Percentiles rank a stretch among this genome's conserved stretches.
Conservation (phyloP, 1,140 invertebrate genomes). For the Bombus affinis region DNA sequence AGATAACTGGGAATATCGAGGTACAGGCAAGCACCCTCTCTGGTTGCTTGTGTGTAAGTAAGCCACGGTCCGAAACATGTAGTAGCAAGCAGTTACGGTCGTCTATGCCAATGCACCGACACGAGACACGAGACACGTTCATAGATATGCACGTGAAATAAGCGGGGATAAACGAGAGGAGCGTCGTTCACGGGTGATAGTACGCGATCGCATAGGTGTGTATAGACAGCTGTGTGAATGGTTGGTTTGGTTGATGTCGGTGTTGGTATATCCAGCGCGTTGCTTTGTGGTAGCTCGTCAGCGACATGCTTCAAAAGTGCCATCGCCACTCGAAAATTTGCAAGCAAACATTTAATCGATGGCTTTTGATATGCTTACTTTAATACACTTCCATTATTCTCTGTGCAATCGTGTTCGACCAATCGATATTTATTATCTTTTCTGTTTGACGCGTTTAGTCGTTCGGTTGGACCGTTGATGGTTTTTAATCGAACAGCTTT, state of each 20-base stretch:
- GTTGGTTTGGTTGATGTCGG: not conserved
- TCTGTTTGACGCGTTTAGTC: not conserved
- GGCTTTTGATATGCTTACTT: not conserved
- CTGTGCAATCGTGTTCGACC: not conserved
- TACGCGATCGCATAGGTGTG: not conserved
- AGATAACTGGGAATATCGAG: conserved; percentile 22
- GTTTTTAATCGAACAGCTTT: not conserved
- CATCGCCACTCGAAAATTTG: conserved; percentile 1
- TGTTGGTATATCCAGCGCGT: not conserved
- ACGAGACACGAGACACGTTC: not conserved
- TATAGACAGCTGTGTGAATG: conserved; percentile 4
- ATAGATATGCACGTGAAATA: conserved; percentile 20
- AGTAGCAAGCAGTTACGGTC: not conserved
- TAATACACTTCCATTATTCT: not conserved
- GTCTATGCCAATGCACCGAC: not conserved
- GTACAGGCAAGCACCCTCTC: not conserved
- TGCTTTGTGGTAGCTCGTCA: not conserved
- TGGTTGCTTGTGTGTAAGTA: not conserved
- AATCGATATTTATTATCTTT: not conserved
- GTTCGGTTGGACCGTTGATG: not conserved
- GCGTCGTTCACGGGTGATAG: not conserved
- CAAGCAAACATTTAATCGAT: conserved; percentile 13
- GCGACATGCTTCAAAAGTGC: not conserved
- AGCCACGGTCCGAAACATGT: not conserved
- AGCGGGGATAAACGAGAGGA: conserved; percentile 43